Evolutionary conservation across 2,797 vertebrate species (phyloP).

Genomic region (Gymnoscopelus braueri): DNA sequence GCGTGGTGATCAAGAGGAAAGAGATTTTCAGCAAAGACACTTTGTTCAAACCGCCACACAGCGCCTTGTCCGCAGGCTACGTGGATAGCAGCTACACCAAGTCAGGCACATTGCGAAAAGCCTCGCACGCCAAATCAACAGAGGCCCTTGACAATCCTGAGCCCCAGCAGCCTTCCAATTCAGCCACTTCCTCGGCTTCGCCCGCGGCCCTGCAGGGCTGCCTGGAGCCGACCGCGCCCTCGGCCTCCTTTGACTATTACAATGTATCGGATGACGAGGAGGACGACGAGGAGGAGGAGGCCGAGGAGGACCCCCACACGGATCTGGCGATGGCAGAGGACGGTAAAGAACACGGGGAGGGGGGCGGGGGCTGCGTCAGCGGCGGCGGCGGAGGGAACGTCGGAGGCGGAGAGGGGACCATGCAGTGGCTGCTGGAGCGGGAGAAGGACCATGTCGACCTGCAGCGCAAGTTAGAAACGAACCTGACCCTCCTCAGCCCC

Average conservation of each 20-base stretch:
- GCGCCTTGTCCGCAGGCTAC: conserved; percentile 91
- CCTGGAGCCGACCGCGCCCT: conserved; percentile 87
- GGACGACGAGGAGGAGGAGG: conserved; percentile 91
- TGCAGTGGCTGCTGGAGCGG: conserved; percentile 98
- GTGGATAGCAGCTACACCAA: conserved; percentile 92
- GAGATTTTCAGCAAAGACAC: conserved; percentile 99
- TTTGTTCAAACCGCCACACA: conserved; percentile 98
- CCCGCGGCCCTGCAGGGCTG: conserved; percentile 87
- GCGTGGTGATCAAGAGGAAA: conserved; percentile 92
- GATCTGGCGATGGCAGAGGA: conserved; percentile 83
- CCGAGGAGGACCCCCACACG: conserved; percentile 90
- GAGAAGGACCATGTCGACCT: conserved; percentile 97
- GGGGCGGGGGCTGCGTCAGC: conserved; percentile 74
- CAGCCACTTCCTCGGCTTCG: conserved; percentile 86
- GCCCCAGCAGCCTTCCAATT: conserved; percentile 91
- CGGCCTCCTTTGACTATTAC: conserved; percentile 97
- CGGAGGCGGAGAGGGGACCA: conserved; percentile 91
- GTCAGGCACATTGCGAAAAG: conserved; percentile 93
- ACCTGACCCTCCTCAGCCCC: conserved; percentile 95
- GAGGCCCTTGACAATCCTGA: conserved; percentile 91
- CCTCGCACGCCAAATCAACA: conserved; percentile 92
- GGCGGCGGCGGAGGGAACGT: conserved; percentile 79
- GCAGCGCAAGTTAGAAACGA: conserved; percentile 97
- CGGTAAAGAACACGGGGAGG: conserved; percentile 84
- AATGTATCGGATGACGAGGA: conserved; percentile 98